Conservation (phyloP, 92 coral and sea anemone genomes). For the Virgularia gustaviana region DNA sequence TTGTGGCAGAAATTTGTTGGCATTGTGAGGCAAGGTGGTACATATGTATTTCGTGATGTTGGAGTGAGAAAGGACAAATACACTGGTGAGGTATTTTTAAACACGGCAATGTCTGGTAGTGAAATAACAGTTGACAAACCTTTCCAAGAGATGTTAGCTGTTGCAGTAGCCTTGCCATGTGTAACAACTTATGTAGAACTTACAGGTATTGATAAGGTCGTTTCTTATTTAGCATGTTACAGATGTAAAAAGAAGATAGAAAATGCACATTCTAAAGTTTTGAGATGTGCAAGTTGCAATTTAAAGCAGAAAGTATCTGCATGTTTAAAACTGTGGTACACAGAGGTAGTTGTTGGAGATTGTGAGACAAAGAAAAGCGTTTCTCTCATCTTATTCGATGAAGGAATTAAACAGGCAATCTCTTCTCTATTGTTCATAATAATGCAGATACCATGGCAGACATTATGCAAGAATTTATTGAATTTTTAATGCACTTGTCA, state of each 20-base stretch:
- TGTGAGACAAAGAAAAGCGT: not conserved
- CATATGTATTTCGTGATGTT: conserved; percentile 26
- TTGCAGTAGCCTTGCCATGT: conserved; percentile 35
- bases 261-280: not conserved
- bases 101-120: conserved; percentile 13
- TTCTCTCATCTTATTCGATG: conserved; percentile 25
- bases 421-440: not conserved
- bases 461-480: not conserved
- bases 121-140: conserved; percentile 9
- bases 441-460: not conserved
- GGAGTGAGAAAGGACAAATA: conserved; percentile 50
- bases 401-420: conserved; percentile 3
- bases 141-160: conserved; percentile 16
- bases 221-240: not conserved
- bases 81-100: not conserved
- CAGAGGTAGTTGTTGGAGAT: conserved; percentile 20
- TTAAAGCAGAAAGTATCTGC: not conserved
- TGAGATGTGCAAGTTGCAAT: not conserved
- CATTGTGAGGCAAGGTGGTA: conserved; percentile 6
- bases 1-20: conserved; percentile 40
- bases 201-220: conserved; percentile 21
- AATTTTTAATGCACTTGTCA: not conserved
- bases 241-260: conserved; percentile 12
- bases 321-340: conserved; percentile 12
- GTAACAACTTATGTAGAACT: conserved; percentile 20